Evolutionary conservation across 2,113 vertebrate genomes (phyloP).

Genomic region (Pyxicephalus adspersus): DNA sequence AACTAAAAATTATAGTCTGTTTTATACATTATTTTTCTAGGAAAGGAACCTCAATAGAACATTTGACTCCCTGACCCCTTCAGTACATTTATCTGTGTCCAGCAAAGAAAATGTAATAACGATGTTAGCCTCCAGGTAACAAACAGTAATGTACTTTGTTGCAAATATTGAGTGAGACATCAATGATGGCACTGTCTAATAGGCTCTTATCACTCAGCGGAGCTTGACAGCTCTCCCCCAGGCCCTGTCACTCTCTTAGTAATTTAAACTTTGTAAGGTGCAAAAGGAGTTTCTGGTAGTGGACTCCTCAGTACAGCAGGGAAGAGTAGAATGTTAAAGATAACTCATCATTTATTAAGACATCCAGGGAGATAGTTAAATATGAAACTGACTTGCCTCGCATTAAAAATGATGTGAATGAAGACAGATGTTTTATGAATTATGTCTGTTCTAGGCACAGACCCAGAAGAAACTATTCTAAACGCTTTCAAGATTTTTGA

Average conservation of each 20-base stretch:
- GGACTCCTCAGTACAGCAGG: not conserved
- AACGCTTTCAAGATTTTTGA: constrained; percentile 91
- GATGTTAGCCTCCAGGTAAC: constrained; percentile 26
- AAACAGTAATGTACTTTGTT: constrained; percentile 8
- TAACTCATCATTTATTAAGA: constrained; percentile 10
- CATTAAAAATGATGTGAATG: constrained; percentile 13
- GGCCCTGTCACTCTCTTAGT: constrained; percentile 25
- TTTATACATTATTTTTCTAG: not conserved
- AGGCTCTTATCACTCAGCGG: constrained; percentile 19
- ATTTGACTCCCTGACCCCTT: constrained; percentile 5
- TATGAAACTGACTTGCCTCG: constrained; percentile 1
- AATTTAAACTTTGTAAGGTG: constrained; percentile 31
- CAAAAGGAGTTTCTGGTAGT: constrained; percentile 18
- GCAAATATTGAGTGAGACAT: constrained; percentile 41
- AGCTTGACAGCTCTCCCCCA: constrained; percentile 17
- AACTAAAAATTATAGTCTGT: not conserved
- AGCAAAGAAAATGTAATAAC: constrained; percentile 25
- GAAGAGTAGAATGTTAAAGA: not conserved
- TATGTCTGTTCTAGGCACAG: constrained; percentile 75
- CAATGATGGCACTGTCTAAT: constrained; percentile 31
- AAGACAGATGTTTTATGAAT: constrained; percentile 46
- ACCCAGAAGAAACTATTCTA: constrained; percentile 89
- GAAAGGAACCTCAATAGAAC: not conserved
- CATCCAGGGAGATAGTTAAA: constrained; percentile 22
- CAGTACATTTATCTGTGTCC: constrained; percentile 22